These are phyloP conservation scores for Desmophyllum pertusum DNA, from an alignment of 92 coral and sea anemone genomes.

Conservation along the genomic window DNA sequence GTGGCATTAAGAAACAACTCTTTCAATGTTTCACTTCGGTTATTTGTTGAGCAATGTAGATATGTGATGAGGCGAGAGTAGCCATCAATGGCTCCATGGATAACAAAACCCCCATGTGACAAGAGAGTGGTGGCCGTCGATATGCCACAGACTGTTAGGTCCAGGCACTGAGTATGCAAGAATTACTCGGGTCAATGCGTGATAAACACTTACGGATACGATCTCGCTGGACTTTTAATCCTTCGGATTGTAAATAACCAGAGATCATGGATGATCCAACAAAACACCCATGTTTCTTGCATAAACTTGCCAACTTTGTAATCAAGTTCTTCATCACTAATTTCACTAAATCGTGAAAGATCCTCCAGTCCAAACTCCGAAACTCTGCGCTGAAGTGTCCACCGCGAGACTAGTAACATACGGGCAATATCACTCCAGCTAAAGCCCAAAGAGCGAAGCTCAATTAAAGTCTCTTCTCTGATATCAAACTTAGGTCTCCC, in stretches of 20 bases:
- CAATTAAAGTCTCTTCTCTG: too few species aligned
- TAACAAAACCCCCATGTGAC: conserved; percentile 54
- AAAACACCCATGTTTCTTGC: conserved; percentile 52
- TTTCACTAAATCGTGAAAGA: conserved; percentile 26
- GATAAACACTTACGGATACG: conserved; percentile 52
- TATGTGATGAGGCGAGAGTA: conserved; percentile 16
- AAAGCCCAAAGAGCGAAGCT: too few species aligned
- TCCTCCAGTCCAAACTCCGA: conserved; percentile 53
- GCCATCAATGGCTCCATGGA: conserved; percentile 43
- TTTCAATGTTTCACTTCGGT: conserved; percentile 41
- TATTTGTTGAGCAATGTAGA: conserved; percentile 28
- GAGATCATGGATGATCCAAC: conserved; percentile 51
- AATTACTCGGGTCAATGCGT: conserved; percentile 57
- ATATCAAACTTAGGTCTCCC: too few species aligned
- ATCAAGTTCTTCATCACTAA: conserved; percentile 59
- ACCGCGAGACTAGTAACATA: conserved; percentile 42
- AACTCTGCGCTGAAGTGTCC: conserved; percentile 67
- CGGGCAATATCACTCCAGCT: conserved; percentile 55
- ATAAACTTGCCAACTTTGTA: conserved; percentile 43
- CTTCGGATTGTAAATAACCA: conserved; percentile 62
- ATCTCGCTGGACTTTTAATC: conserved; percentile 70
- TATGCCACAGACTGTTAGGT: conserved; percentile 65
- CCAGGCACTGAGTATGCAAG: conserved; percentile 54
- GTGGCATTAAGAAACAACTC: conserved; percentile 28
- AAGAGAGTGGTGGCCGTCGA: conserved; percentile 58